Conservation (phyloP, 1,140 invertebrate species). For the Heliconius nattereri region DNA sequence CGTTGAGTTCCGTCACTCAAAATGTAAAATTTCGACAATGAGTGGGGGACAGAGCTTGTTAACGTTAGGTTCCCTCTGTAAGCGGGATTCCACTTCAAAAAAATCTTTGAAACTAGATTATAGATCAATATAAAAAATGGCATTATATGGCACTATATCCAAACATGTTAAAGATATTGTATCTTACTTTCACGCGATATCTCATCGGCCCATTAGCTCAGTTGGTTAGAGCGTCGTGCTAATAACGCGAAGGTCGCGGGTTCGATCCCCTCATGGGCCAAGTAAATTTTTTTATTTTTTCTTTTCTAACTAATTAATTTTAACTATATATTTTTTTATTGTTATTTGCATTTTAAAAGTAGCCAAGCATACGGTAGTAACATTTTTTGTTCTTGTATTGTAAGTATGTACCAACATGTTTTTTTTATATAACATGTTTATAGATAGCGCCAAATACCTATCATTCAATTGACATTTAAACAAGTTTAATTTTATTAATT, state of each 20-base stretch:
- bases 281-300: background rate
- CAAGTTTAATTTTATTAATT: too few relatives aligned
- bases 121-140: too few relatives aligned
- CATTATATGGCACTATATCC: too few relatives aligned
- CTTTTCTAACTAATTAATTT: background rate
- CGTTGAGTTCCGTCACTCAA: too few relatives aligned
- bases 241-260: conserved; percentile 47
- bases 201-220: conserved; percentile 42
- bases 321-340: background rate
- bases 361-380: background rate
- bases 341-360: background rate
- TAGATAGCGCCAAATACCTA: background rate
- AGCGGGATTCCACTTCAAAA: too few relatives aligned
- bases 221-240: conserved; percentile 45
- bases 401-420: too few relatives aligned
- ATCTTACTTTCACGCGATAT: background rate
- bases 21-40: too few relatives aligned
- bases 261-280: conserved; percentile 47
- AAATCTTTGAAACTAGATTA: too few relatives aligned
- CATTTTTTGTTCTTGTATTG: background rate
- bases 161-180: background rate
- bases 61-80: too few relatives aligned
- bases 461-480: background rate
- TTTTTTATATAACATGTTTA: background rate
- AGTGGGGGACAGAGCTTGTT: too few relatives aligned